Evolutionary conservation across 2,113 vertebrate species (phyloP).

Genomic region (Oceanodroma tethys): DNA sequence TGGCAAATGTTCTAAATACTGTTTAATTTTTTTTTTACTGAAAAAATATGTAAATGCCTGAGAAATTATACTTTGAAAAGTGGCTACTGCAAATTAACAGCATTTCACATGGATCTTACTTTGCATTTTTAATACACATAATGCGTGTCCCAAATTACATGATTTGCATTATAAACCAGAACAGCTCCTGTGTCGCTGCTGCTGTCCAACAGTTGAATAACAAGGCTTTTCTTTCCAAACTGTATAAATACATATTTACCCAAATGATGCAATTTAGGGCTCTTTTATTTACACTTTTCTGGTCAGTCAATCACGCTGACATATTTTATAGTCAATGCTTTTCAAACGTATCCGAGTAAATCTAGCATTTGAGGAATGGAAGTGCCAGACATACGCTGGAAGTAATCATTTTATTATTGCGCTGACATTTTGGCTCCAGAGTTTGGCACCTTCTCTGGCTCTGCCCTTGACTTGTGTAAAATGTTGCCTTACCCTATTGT

Average conservation of each 20-base stretch:
- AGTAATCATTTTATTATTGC: background rate
- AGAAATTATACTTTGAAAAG: conserved; percentile 67
- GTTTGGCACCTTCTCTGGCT: background rate
- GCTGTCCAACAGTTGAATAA: conserved; percentile 54
- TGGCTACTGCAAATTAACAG: conserved; percentile 62
- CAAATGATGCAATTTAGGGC: conserved; percentile 28
- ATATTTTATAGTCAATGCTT: background rate
- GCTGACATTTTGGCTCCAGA: background rate
- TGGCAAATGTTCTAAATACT: conserved; percentile 37
- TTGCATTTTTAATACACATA: conserved; percentile 72
- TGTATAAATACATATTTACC: conserved; percentile 62
- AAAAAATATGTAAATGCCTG: conserved; percentile 62
- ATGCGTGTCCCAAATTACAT: conserved; percentile 64
- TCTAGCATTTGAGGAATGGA: background rate
- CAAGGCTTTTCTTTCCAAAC: conserved; percentile 62
- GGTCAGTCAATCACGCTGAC: background rate
- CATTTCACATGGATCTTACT: conserved; percentile 60
- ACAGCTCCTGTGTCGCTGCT: conserved; percentile 42
- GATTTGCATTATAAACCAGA: conserved; percentile 70
- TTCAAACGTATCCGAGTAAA: background rate
- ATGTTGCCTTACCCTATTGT: background rate
- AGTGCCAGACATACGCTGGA: background rate
- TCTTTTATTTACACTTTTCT: conserved; percentile 20
- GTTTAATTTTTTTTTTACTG: conserved; percentile 31
- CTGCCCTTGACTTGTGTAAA: background rate